A percentile compares a stretch with the other conserved stretches of the same genome.
These are phyloP conservation scores for Darevskia nairensis DNA, from an alignment of 2,797 vertebrate species.

Conservation along the genomic window DNA sequence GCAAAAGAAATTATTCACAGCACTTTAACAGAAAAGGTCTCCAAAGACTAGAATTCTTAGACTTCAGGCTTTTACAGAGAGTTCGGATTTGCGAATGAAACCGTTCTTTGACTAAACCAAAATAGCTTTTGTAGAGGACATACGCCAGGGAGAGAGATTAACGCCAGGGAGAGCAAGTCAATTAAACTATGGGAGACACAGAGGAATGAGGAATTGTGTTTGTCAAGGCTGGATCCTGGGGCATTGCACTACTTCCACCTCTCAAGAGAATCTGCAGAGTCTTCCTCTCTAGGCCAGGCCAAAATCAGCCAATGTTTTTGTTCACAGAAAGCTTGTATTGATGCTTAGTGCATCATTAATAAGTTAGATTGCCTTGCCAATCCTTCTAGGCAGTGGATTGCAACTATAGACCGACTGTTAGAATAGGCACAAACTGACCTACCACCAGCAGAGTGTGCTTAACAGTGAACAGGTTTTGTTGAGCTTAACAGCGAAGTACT, in stretches of 20 bases:
- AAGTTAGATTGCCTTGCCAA: neutral
- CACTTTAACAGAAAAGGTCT: constrained; percentile 57
- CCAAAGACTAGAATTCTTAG: constrained; percentile 59
- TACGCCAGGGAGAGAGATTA: constrained; percentile 57
- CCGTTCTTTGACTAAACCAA: constrained; percentile 59
- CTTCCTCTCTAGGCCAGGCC: constrained; percentile 60
- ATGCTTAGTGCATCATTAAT: neutral
- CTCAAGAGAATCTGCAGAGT: constrained; percentile 56
- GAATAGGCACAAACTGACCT: neutral
- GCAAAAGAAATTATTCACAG: constrained; percentile 56
- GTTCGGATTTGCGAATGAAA: constrained; percentile 65
- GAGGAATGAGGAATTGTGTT: constrained; percentile 52
- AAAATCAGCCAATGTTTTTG: constrained; percentile 12
- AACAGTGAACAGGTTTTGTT: neutral
- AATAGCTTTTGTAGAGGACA: constrained; percentile 26
- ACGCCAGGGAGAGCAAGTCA: constrained; percentile 50
- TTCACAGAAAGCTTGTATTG: constrained; percentile 59
- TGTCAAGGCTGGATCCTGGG: constrained; percentile 42
- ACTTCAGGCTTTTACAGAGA: constrained; percentile 54
- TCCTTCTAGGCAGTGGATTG: constrained; percentile 21
- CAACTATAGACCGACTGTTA: neutral
- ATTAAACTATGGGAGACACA: constrained; percentile 57
- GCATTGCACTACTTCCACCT: constrained; percentile 43
- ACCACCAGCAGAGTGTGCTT: neutral
- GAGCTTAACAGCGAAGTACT: too few relatives aligned